phyloP scores from a whole-genome alignment of 2,888 invertebrate species.

The Acleris laterana region DNA sequence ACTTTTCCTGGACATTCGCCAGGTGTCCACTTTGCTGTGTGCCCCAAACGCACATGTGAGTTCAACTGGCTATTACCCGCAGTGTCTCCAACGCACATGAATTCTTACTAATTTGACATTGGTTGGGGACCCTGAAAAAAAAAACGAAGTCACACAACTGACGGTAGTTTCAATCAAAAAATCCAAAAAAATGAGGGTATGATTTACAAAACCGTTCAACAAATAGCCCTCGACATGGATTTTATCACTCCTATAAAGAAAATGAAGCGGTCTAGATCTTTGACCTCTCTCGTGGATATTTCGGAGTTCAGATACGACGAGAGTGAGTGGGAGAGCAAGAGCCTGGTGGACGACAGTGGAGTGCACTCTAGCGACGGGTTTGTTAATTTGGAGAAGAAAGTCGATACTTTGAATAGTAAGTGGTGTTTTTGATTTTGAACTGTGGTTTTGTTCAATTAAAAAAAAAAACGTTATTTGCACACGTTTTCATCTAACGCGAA shows the following conservation, averaged over 20 bases:
- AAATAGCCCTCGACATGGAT: slow-evolving; percentile 7
- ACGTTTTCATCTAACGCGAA: no score
- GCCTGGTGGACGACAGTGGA: slow-evolving; percentile 10
- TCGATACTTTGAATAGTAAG: slow-evolving; percentile 30
- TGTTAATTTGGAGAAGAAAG: slow-evolving; percentile 10
- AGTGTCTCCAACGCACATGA: no score
- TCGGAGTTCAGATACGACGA: background rate
- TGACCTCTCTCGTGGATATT: slow-evolving; percentile 1
- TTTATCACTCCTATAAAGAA: background rate
- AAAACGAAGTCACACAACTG: no score
- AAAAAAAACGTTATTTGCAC: no score
- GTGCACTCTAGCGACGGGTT: slow-evolving; percentile 15
- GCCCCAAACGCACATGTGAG: no score
- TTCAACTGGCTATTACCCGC: no score
- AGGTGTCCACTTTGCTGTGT: no score
- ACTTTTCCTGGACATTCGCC: no score
- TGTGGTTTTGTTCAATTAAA: no score
- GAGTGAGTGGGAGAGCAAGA: slow-evolving; percentile 9
- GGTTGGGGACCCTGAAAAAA: no score
- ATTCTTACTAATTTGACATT: no score
- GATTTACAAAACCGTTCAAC: background rate
- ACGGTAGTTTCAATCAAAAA: background rate
- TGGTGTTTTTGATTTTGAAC: background rate
- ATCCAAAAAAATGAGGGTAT: slow-evolving; percentile 3
- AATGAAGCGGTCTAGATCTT: slow-evolving; percentile 27